Conservation (phyloP, 2,797 vertebrate genomes). For the Gobio occitaniae region DNA sequence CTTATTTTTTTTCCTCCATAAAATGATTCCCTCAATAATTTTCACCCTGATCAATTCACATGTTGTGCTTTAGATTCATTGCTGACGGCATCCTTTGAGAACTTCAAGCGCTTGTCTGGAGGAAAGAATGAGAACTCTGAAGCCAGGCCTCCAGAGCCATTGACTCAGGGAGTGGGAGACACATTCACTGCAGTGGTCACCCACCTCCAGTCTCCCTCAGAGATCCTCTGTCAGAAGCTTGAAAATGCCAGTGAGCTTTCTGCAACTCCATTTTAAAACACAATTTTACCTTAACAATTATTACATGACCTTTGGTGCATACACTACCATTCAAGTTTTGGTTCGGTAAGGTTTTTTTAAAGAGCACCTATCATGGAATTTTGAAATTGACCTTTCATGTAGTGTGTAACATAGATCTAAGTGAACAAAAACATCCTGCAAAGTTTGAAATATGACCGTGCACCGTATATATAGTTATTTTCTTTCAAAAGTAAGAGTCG, state of each 20-base stretch:
- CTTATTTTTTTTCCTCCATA: too few species aligned
- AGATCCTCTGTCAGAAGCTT: conserved; percentile 88
- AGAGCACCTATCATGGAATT: too few species aligned
- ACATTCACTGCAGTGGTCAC: conserved; percentile 83
- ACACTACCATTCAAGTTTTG: not conserved
- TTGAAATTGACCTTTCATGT: too few species aligned
- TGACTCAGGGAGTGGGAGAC: conserved; percentile 80
- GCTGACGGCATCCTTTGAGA: conserved; percentile 71
- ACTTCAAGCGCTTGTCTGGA: conserved; percentile 64
- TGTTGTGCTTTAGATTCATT: conserved; percentile 61
- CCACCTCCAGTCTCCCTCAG: conserved; percentile 81
- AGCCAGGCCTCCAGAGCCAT: conserved; percentile 71
- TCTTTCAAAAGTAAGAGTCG: too few species aligned
- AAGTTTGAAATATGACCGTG: too few species aligned
- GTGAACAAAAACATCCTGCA: too few species aligned
- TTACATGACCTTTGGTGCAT: too few species aligned
- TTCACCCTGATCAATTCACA: not conserved
- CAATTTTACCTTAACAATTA: not conserved
- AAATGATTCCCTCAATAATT: not conserved
- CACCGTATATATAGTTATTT: too few species aligned
- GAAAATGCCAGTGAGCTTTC: conserved; percentile 83
- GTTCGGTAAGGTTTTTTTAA: not conserved
- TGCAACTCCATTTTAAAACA: not conserved
- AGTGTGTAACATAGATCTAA: too few species aligned
- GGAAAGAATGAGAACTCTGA: conserved; percentile 71